Evolutionary conservation across 2,113 vertebrate genomes (phyloP).

Genomic region (Eclectus roratus): DNA sequence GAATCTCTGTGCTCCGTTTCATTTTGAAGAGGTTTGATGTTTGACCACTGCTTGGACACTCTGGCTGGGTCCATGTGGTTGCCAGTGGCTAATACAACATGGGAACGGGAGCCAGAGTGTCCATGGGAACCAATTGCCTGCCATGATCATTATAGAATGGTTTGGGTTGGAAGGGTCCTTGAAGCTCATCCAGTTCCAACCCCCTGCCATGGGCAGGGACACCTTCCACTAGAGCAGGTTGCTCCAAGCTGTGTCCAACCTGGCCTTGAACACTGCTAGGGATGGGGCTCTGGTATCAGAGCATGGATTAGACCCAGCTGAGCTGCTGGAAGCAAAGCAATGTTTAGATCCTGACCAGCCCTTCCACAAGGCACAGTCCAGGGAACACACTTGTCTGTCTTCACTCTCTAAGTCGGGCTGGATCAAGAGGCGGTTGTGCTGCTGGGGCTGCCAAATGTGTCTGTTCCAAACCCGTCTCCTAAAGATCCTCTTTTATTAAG

Average conservation of each 20-base stretch:
- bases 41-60: background rate
- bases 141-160: background rate
- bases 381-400: background rate
- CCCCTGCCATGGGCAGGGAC: background rate
- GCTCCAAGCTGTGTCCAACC: background rate
- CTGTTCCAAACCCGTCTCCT: background rate
- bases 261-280: background rate
- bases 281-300: accelerated
- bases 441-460: accelerated
- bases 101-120: accelerated
- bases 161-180: background rate
- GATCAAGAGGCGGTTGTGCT: background rate
- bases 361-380: background rate
- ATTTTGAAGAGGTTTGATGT: background rate
- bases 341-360: background rate
- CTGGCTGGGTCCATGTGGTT: accelerated
- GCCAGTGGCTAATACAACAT: background rate
- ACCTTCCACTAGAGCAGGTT: background rate
- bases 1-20: background rate
- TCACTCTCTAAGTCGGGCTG: background rate
- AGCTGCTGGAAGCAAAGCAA: background rate
- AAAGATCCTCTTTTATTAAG: background rate
- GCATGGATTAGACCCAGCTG: background rate
- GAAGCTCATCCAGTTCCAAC: background rate
- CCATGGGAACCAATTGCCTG: background rate